phyloP scores from a whole-genome alignment of 1,140 invertebrate genomes.

The Aricia agestis region DNA sequence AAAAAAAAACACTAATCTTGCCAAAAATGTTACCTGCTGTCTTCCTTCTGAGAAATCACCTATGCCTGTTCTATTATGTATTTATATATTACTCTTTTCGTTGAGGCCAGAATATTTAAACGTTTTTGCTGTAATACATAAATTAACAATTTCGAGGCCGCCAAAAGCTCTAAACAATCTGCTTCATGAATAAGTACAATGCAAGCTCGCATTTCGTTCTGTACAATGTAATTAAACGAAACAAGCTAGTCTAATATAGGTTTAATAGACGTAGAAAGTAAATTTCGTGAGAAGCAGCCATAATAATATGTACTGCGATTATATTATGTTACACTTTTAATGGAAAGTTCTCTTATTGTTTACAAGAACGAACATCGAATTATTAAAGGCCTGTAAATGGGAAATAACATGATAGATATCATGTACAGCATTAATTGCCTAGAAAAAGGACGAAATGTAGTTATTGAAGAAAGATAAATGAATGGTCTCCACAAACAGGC shows the following conservation, averaged over 20 bases:
- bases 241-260: background rate
- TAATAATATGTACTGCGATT: conserved; percentile 13
- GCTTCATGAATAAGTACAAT: background rate
- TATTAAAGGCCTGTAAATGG: background rate
- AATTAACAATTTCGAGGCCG: too few species aligned
- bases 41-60: background rate
- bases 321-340: conserved; percentile 13
- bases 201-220: background rate
- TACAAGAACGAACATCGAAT: background rate
- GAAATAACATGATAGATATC: background rate
- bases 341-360: conserved; percentile 10
- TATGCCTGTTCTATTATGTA: background rate
- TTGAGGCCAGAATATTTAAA: background rate
- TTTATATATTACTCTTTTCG: background rate
- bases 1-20: background rate
- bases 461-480: background rate
- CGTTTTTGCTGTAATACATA: background rate
- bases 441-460: background rate
- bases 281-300: conserved; percentile 8
- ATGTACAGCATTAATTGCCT: background rate
- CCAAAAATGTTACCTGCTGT: background rate
- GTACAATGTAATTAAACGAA: background rate
- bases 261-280: conserved; percentile 7
- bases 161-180: background rate
- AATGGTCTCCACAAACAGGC: too few species aligned